These are phyloP conservation scores for Drosophila elegans DNA, from an alignment of 1,140 invertebrate genomes.

Conservation along the genomic window DNA sequence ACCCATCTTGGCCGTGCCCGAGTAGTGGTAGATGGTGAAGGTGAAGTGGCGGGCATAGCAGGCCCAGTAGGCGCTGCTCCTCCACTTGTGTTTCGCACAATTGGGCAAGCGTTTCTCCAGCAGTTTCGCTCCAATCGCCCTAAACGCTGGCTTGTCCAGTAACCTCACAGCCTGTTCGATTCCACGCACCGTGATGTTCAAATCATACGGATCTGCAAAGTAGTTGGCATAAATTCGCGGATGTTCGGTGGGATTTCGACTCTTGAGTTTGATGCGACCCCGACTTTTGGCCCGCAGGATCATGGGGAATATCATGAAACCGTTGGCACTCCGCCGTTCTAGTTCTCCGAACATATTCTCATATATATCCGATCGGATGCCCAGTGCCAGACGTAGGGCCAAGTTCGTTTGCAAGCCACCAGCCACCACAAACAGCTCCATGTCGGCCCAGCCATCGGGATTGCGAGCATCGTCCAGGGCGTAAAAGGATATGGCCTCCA, in stretches of 20 bases:
- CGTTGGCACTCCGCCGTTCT: slow-evolving; percentile 87
- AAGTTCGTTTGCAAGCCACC: slow-evolving; percentile 86
- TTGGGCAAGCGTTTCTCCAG: slow-evolving; percentile 87
- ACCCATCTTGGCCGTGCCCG: slow-evolving; percentile 95
- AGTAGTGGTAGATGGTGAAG: slow-evolving; percentile 91
- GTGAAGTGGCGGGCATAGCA: slow-evolving; percentile 89
- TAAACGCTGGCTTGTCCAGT: slow-evolving; percentile 86
- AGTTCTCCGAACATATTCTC: slow-evolving; percentile 85
- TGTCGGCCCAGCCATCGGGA: slow-evolving; percentile 89
- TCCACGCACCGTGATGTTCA: slow-evolving; percentile 88
- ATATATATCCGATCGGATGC: slow-evolving; percentile 86
- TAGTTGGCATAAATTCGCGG: slow-evolving; percentile 94
- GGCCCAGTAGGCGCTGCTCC: slow-evolving; percentile 89
- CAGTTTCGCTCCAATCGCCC: slow-evolving; percentile 86
- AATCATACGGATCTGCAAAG: slow-evolving; percentile 87
- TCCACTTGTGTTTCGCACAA: slow-evolving; percentile 87
- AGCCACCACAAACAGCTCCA: slow-evolving; percentile 89
- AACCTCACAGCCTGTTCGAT: slow-evolving; percentile 87
- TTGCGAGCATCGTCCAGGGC: slow-evolving; percentile 87
- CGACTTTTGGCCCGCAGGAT: slow-evolving; percentile 90
- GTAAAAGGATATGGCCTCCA: slow-evolving; percentile 91
- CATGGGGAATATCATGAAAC: slow-evolving; percentile 89
- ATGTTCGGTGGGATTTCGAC: slow-evolving; percentile 89
- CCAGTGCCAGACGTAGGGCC: slow-evolving; percentile 85
- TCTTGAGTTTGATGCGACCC: slow-evolving; percentile 89